Base-by-base conservation (phyloP, 2,797 vertebrate species). In the Spheniscus humboldti region DNA sequence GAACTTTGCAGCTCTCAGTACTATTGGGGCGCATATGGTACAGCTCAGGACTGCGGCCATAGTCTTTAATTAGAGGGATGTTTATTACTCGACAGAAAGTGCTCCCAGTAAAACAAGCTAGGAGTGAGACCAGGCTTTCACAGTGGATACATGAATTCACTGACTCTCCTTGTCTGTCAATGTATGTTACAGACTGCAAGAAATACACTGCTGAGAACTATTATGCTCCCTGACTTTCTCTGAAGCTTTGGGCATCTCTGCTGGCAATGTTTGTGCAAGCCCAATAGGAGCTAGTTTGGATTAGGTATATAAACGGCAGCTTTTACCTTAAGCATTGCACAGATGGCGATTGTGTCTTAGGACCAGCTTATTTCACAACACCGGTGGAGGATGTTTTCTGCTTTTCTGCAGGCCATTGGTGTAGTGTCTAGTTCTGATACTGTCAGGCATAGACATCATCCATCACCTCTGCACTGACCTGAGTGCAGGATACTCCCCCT, bases 331-430 rank as follows among this genome's bases (percentile, higher is more conserved):
- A 72, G 13, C 27, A 13, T 20, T 53, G 37, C 37, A 33, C 7
- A 28, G 47, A 8, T 14, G 50, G 15, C 0, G 0, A 56, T 52
- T 47, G 16, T 43, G 8, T 47, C 18, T 30, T 39, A 30, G 57
- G 12, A 17, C 17, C 56, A 63, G 33, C 14, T 78, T 56, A 47
- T 64, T 75, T 52, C 69, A 60, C 45, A 14, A 2, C 18, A 11
- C 3, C 17, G 7, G 14, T 43, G 45, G 13, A 71, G 27, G 39
- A 27, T 7, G 4, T 66, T 87, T 87, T 55, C 55, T 69, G 16
- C 64, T 86, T 75, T 93, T 74, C 82, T 78, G 22, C 60, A 75
- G 57, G 57, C 35, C 17, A 2, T 2, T 47, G 30, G 6, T 60
- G 15, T 48, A 45, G 60, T 27, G 9, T 56, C 22, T 82, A 2